Conservation (phyloP, 2,797 vertebrate genomes). For the Dromococcyx pavoninus region DNA sequence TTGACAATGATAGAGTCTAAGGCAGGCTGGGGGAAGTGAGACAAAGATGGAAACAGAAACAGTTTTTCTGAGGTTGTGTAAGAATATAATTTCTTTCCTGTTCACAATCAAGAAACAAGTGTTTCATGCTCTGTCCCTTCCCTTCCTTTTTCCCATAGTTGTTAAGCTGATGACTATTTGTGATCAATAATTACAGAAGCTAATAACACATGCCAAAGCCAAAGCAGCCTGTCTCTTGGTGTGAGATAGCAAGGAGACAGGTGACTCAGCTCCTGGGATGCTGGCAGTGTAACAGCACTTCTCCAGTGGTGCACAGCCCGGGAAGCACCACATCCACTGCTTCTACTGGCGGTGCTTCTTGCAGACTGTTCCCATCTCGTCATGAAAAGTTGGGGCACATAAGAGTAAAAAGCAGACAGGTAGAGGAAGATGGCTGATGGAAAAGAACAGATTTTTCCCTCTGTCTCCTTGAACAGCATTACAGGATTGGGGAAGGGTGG, state of each 20-base stretch:
- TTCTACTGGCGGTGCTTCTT: not conserved
- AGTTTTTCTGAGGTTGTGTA: not conserved
- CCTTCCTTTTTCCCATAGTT: not conserved
- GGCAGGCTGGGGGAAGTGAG: not conserved
- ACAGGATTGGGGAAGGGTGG: too few species aligned
- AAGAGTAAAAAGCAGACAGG: not conserved
- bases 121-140: not conserved
- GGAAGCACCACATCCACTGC: not conserved
- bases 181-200: not conserved
- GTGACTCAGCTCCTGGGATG: not conserved
- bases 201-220: not conserved
- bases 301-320: not conserved
- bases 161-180: not conserved
- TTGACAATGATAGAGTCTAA: not conserved
- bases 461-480: not conserved
- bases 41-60: not conserved
- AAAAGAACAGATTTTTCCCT: not conserved
- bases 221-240: not conserved
- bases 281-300: not conserved
- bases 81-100: not conserved
- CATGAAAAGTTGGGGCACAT: not conserved
- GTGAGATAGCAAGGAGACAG: not conserved
- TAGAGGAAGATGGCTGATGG: not conserved
- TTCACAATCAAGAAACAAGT: not conserved
- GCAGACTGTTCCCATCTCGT: not conserved